These are phyloP conservation scores for Chrysopa pallens DNA, from an alignment of 1,140 invertebrate species.

Conservation along the genomic window DNA sequence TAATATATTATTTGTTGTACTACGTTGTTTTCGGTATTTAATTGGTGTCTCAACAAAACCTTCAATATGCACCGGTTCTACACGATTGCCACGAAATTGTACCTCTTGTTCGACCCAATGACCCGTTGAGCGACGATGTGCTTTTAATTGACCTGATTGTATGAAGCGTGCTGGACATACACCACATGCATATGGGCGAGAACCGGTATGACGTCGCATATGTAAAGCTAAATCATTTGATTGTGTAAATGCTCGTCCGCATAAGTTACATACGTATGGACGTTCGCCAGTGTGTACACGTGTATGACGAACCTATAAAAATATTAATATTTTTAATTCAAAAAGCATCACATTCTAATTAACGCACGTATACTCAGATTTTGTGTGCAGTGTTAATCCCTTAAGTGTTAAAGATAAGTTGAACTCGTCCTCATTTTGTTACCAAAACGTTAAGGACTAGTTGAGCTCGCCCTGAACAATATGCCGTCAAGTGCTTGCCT, in stretches of 20 bases:
- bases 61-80: not conserved
- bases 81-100: not conserved
- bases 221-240: constrained; percentile 25
- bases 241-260: constrained; percentile 23
- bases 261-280: constrained; percentile 25
- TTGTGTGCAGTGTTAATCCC: no score
- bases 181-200: constrained; percentile 20
- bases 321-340: not conserved
- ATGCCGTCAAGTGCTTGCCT: no score
- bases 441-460: no score
- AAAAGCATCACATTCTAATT: no score
- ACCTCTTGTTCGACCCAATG: constrained; percentile 18
- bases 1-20: no score
- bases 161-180: constrained; percentile 21
- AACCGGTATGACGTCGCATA: constrained; percentile 21
- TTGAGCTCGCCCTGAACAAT: no score
- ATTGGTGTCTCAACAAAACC: not conserved
- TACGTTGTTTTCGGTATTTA: not conserved
- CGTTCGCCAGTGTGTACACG: constrained; percentile 26
- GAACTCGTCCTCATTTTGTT: no score
- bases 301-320: constrained; percentile 18
- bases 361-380: no score
- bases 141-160: constrained; percentile 21
- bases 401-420: no score
- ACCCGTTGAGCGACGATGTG: constrained; percentile 18